phyloP scores from a whole-genome alignment of 2,113 vertebrate genomes.

The Crocuta crocuta region DNA sequence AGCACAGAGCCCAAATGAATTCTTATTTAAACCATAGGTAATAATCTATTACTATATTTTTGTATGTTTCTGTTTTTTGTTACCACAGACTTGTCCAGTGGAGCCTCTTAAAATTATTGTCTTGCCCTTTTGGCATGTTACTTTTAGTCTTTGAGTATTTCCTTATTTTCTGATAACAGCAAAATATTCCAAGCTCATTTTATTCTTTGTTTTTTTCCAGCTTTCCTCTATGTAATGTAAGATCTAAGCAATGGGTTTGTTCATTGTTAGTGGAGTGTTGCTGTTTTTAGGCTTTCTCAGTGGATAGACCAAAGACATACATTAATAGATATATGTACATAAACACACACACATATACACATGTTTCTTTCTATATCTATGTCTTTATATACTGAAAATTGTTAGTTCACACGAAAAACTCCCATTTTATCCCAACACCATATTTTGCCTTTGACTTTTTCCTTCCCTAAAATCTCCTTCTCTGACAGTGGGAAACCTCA shows the following conservation, averaged over 20 bases:
- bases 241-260: background rate
- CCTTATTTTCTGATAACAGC: background rate
- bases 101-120: background rate
- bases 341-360: background rate
- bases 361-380: background rate
- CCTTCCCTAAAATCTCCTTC: background rate
- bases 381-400: background rate
- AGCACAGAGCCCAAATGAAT: no score
- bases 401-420: background rate
- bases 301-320: background rate
- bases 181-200: background rate
- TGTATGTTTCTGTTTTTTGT: background rate
- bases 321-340: background rate
- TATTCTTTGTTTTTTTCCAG: background rate
- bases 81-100: background rate
- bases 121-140: background rate
- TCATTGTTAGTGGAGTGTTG: background rate
- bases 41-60: background rate
- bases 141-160: background rate
- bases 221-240: background rate
- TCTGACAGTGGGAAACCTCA: background rate
- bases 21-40: background rate
- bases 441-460: background rate
- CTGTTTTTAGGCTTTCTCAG: background rate
- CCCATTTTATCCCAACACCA: background rate